phyloP scores from a whole-genome alignment of 2,113 vertebrate genomes.

The Ptilorrhoa leucosticta region DNA sequence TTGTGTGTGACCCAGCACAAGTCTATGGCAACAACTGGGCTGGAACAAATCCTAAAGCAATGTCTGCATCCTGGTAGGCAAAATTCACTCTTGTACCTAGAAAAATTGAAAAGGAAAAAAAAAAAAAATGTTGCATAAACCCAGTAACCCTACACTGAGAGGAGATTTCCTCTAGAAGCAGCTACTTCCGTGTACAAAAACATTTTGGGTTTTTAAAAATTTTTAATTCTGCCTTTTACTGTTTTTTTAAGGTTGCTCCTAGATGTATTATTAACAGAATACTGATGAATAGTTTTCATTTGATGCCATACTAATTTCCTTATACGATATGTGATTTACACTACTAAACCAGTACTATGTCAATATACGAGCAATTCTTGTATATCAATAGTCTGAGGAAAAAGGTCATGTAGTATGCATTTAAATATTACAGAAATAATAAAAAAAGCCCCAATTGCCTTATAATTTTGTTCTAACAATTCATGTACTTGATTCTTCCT shows the following conservation, averaged over 20 bases:
- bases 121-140: too few relatives aligned
- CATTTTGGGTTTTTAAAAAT: rapidly evolving
- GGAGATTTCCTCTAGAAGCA: not conserved
- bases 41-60: not conserved
- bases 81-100: not conserved
- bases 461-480: not conserved
- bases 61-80: not conserved
- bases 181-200: not conserved
- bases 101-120: not conserved
- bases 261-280: not conserved
- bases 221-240: not conserved
- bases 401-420: not conserved
- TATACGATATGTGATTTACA: not conserved
- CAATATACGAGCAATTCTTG: not conserved
- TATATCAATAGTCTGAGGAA: not conserved
- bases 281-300: not conserved
- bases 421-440: not conserved
- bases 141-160: rapidly evolving
- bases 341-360: not conserved
- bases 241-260: not conserved
- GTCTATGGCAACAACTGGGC: not conserved
- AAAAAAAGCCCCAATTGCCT: not conserved
- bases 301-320: not conserved
- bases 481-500: not conserved
- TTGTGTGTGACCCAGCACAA: not conserved